phyloP scores from a whole-genome alignment of 2,888 invertebrate species.

The Lobophora halterata region DNA sequence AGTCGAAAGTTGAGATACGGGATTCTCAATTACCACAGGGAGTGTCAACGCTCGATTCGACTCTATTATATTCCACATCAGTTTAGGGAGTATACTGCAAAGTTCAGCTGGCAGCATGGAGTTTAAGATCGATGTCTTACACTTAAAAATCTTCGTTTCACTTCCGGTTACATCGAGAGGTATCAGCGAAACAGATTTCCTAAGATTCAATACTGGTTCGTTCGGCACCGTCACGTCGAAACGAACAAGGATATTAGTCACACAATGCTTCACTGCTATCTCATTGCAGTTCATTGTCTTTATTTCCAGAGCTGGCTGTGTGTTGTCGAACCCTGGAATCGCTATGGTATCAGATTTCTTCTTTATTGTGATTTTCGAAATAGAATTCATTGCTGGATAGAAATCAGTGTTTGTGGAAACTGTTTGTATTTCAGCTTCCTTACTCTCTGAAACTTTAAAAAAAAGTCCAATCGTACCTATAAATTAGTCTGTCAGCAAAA shows the following conservation, averaged over 20 bases:
- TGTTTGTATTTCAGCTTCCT: slow-evolving; percentile 48
- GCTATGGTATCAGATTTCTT: slow-evolving; percentile 25
- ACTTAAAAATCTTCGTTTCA: slow-evolving; percentile 55
- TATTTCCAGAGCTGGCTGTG: slow-evolving; percentile 48
- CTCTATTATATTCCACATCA: slow-evolving; percentile 48
- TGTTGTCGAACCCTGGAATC: slow-evolving; percentile 53
- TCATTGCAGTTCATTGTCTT: slow-evolving; percentile 49
- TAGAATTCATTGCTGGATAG: slow-evolving; percentile 17
- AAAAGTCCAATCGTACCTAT: neutral
- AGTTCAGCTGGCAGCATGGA: slow-evolving; percentile 64
- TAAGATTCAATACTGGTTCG: slow-evolving; percentile 29
- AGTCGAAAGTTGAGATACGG: slow-evolving; percentile 37
- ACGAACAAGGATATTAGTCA: slow-evolving; percentile 57
- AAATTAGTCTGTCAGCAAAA: neutral
- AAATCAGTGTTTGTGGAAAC: slow-evolving; percentile 13
- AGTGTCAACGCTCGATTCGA: slow-evolving; percentile 24
- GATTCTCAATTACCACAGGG: slow-evolving; percentile 28
- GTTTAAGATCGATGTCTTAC: slow-evolving; percentile 57
- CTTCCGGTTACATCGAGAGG: slow-evolving; percentile 42
- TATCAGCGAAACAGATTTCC: slow-evolving; percentile 39
- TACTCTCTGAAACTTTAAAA: slow-evolving; percentile 34
- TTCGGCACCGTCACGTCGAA: slow-evolving; percentile 57
- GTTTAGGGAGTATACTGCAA: slow-evolving; percentile 60
- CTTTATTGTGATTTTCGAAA: slow-evolving; percentile 22
- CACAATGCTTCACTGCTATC: slow-evolving; percentile 58